Percentiles rank a stretch among this genome's conserved stretches.
Conservation (phyloP, 2,797 vertebrate genomes). For the Graptemys geographica region DNA sequence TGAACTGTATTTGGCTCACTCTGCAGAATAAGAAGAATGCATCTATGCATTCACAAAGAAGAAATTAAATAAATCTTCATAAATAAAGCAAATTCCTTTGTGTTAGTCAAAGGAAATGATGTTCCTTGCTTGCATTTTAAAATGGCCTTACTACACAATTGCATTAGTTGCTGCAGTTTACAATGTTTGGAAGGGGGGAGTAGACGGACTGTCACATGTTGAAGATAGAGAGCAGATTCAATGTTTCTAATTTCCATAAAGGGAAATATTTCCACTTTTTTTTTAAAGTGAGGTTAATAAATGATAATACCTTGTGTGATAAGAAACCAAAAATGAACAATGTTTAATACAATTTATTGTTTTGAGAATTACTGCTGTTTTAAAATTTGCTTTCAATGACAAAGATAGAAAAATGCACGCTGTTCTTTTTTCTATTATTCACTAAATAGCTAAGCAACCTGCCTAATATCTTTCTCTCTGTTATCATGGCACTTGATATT, state of each 20-base stretch:
- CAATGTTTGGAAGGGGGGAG: neutral
- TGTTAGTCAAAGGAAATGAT: neutral
- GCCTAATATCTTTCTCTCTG: neutral
- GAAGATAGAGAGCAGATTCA: neutral
- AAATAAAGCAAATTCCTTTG: neutral
- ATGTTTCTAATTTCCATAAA: neutral
- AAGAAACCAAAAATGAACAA: neutral
- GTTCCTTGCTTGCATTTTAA: slow-evolving; percentile 3
- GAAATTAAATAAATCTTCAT: neutral
- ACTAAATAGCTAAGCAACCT: slow-evolving; percentile 2
- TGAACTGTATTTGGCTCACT: neutral
- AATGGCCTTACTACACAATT: neutral
- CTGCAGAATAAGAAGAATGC: neutral
- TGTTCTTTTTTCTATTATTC: neutral
- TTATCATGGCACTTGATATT: neutral
- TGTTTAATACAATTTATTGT: neutral
- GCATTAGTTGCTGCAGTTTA: neutral
- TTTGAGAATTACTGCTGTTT: slow-evolving; percentile 13
- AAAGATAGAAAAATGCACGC: neutral
- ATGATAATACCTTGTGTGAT: neutral
- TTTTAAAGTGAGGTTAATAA: no score
- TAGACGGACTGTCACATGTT: neutral
- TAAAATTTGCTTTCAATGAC: neutral
- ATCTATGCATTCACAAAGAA: neutral
- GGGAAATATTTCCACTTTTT: neutral